These are phyloP conservation scores for Lepas anatifera DNA, from an alignment of 2,888 invertebrate species.

Conservation along the genomic window DNA sequence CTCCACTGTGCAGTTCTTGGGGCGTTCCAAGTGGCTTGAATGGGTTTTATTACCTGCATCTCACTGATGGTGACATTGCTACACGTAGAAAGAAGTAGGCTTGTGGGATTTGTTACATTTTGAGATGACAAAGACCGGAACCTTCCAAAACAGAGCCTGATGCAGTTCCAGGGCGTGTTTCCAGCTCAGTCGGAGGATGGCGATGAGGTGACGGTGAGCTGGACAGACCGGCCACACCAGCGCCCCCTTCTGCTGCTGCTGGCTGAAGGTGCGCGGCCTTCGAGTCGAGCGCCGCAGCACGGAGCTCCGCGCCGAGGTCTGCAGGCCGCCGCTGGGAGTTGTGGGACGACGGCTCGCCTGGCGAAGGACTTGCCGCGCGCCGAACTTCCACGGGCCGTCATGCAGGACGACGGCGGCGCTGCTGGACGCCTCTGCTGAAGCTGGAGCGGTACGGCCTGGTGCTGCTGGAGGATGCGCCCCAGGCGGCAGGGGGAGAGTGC, in stretches of 20 bases:
- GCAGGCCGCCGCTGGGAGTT: slow-evolving; percentile 28
- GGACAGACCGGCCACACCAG: background rate
- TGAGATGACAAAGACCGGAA: background rate
- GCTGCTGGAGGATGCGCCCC: slow-evolving; percentile 47
- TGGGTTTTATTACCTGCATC: background rate
- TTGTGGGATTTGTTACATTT: background rate
- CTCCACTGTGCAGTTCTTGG: background rate
- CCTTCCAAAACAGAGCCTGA: background rate
- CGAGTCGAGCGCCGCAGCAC: background rate
- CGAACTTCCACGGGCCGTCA: slow-evolving; percentile 42
- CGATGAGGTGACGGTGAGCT: background rate
- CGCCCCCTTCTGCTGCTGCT: background rate
- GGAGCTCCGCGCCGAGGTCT: background rate
- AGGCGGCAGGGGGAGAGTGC: slow-evolving; percentile 42
- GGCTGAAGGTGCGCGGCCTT: background rate
- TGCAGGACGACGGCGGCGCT: slow-evolving; percentile 34
- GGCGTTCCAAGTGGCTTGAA: no score
- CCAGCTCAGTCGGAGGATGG: background rate
- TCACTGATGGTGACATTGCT: background rate
- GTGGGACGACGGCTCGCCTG: slow-evolving; percentile 45
- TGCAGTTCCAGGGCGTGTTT: background rate
- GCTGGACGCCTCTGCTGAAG: slow-evolving; percentile 45
- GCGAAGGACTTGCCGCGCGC: slow-evolving; percentile 42
- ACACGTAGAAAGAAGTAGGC: background rate
- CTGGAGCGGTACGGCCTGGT: slow-evolving; percentile 52